Evolutionary conservation across 2,113 vertebrate genomes (phyloP).

Genomic region (Chionomys nivalis): DNA sequence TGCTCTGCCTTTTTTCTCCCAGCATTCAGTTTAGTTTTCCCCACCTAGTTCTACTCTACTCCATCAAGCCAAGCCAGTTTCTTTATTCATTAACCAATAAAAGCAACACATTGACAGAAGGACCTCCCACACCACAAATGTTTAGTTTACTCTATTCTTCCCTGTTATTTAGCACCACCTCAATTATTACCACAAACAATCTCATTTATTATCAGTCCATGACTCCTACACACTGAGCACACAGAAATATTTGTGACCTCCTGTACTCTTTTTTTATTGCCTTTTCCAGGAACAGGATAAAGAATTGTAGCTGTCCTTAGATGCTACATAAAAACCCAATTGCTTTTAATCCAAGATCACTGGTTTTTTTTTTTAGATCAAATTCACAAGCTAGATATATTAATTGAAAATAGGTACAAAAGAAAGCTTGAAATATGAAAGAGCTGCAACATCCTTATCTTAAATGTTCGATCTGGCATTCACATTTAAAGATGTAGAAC

Average conservation of each 20-base stretch:
- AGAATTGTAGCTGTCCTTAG: background rate
- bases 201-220: background rate
- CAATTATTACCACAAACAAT: background rate
- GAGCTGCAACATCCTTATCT: background rate
- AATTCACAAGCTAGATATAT: background rate
- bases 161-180: background rate
- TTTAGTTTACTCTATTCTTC: background rate
- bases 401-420: slow-evolving; percentile 15
- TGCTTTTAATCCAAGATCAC: background rate
- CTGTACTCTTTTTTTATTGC: background rate
- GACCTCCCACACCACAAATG: background rate
- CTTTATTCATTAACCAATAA: no score
- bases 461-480: background rate
- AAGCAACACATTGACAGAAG: no score
- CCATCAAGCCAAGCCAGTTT: no score
- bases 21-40: no score
- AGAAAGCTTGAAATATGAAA: slow-evolving; percentile 26
- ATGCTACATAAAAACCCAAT: background rate
- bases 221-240: background rate
- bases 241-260: background rate
- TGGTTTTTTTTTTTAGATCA: background rate
- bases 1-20: no score
- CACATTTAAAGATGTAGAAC: background rate
- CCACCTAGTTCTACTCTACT: no score
- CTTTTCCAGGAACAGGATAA: background rate